phyloP scores from a whole-genome alignment of 2,113 vertebrate species.

The Oenanthe oenanthe region DNA sequence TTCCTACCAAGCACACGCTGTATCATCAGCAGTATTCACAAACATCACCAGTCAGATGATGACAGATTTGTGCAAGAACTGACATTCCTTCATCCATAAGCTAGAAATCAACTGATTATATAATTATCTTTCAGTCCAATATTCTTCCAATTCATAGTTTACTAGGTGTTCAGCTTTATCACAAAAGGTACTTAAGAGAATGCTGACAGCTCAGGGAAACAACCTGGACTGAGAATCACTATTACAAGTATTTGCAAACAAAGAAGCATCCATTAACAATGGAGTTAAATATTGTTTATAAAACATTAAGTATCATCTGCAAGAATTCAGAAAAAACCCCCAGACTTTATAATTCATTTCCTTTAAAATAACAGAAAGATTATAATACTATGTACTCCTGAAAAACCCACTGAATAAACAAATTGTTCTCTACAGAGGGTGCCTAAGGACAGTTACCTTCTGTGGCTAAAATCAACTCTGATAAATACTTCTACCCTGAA shows the following conservation, averaged over 20 bases:
- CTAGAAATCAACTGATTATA: not conserved
- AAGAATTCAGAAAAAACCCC: not conserved
- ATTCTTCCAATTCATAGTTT: not conserved
- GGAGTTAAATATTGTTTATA: not conserved
- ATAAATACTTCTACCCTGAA: not conserved
- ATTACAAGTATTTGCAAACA: not conserved
- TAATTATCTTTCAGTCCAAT: not conserved
- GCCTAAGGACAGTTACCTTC: not conserved
- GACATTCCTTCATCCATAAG: not conserved
- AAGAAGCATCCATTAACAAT: not conserved
- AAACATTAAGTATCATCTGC: not conserved
- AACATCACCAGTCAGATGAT: not conserved
- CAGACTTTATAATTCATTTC: not conserved
- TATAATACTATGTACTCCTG: not conserved
- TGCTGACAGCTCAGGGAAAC: not conserved
- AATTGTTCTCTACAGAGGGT: not conserved
- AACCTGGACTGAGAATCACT: not conserved
- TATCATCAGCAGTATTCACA: not conserved
- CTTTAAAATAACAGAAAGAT: not conserved
- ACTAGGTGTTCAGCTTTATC: not conserved
- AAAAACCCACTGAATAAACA: not conserved
- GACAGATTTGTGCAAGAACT: not conserved
- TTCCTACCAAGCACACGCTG: not conserved
- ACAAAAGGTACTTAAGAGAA: not conserved
- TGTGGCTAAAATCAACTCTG: not conserved